Base-by-base conservation (phyloP, 2,113 vertebrate species). In the Barbus barbus region DNA sequence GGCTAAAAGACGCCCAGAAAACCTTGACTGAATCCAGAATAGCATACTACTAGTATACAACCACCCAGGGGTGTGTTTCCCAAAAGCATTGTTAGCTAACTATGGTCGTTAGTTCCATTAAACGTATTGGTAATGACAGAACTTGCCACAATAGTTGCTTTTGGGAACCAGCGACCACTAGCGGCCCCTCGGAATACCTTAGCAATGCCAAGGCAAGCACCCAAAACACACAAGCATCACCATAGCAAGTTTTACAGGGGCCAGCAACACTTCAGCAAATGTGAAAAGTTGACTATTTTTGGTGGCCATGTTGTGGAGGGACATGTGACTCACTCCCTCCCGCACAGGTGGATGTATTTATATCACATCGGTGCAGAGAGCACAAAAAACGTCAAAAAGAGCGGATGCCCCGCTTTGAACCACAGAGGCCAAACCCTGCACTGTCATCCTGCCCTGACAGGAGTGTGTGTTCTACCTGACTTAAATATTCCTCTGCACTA, bases 271-370 rank as follows among this genome's bases (percentile, higher is more conserved):
- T 33, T 56, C 48, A 53, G 28, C 28, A 33, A n/a, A n/a, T 76
- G 0, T 53, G n/a, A n/a, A 75, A 53, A 48, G 44, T 74, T 65
- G 2, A 74, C 12, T 31, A 84, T 60, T 46, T 44, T 60, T 28
- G 31, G n/a, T 14, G 33, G 22, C 33, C 36, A 26, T 48, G n/a
- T 83, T 61, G 16, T 24, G 36, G 41, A 78, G 31, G 51, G 38
- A 74, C 58, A 46, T 76, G 53, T 83, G 71, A 83, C 38, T 75
- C 71, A 83, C 56, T 61, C 81, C 75, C 71, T 63, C 81, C 71
- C 38, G 71, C 71, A 60, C 41, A 63, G 71, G 82, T 60, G 20
- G 60, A 75, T 84, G 44, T 51, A 51, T 76, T 67, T 75, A 61
- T 75, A 83, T 24, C 61, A 73, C 71, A 51, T 22, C 13, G 1